Base-by-base conservation (phyloP, 2,888 invertebrate genomes). In the Polydesmus complanatus region DNA sequence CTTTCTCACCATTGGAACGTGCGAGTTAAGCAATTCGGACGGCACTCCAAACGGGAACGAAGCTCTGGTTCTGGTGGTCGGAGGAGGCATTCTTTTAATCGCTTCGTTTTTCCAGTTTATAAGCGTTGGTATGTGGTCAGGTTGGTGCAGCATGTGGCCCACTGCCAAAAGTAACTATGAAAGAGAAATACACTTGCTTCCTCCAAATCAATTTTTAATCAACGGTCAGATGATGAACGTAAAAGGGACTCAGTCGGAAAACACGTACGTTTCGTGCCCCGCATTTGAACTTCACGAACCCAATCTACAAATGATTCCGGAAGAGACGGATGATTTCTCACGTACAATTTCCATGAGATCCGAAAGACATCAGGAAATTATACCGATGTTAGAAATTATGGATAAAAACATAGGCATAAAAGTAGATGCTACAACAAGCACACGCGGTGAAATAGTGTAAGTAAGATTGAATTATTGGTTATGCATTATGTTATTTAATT, bases 91-190 rank as follows among this genome's bases (percentile, higher is more conserved):
- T 3, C 23, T 58, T 11, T 47, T 58, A 5, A 47, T 54, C 18
- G 37, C 58, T 8, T 53, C 58, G 8, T 11, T 58, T 3, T 11
- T 58, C 8, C 58, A 58, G 22, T 52, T 58, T 53, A n/a, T 58
- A 5, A 8, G 22, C 22, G 58, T 58, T 18, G 54, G 51, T 11
- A 19, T 58, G 5, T 56, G 55, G 58, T 52, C 58, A 3, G 58
- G 58, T 5, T 58, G 58, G 58, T 58, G 58, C 25, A 23, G 11
- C 22, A 5, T 56, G 14, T 25, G n/a, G 27, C 56, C 56, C 5
- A 21, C 37, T 22, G 14, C 5, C 37, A 14, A 37, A 37, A 37
- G 37, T 14, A 8, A 14, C 37, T 8, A 37, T 37, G 14, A 5
- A 37, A 11, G 26, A 11, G 55, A 26, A 21, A 23, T 54, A 11